Evolutionary conservation across 2,888 invertebrate genomes (phyloP), one percentile per base, ranked within the genome.

Genomic region (Gasteruption jaculator): DNA sequence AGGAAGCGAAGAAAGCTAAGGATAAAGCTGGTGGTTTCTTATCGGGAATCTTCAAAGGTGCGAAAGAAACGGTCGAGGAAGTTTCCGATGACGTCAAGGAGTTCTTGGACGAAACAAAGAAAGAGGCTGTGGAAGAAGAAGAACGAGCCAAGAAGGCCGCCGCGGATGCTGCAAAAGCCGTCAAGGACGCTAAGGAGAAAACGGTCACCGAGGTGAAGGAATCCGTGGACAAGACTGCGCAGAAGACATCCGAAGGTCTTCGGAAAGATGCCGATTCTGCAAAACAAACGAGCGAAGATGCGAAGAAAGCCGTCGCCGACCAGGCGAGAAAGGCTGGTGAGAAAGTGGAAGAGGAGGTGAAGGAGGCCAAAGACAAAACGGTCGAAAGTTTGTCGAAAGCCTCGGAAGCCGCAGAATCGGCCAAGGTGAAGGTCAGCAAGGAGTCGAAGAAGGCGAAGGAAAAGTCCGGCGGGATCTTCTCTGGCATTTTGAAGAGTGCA

Each of bases 401-500:
- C 43, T 18, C 35, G 16, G 46, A 48, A 5, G 39, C 33, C 33
- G 41, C 43, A 2, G 41, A 26, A 25, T 37, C 20, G 5, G 26
- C 18, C 7, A 18, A 34, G 37, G 46, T 52, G 2, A 50, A 52
- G 45, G 24, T 39, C n/a, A 39, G 45, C 3, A 56, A 56, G 7
- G 50, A 53, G 3, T 48, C 46, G 1, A 52, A 48, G 30, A 53
- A 55, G 16, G 45, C 43, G 2, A 57, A 55, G 39, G 58, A 53
- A 12, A 57, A 57, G 24, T 31, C 49, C 2, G 49, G 52, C 11
- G 54, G 57, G 3, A 55, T 54, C 19, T 45, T 58, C 2, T 56
- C 61, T 2, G 61, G 60, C 3, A 59, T 64, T n/a, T 52, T 63
- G 6, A 60, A 61, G 45, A 54, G 59, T 4, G 54, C 54, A 1